These are phyloP conservation scores for Fregata magnificens DNA, from an alignment of 2,113 vertebrate genomes.

Conservation along the genomic window DNA sequence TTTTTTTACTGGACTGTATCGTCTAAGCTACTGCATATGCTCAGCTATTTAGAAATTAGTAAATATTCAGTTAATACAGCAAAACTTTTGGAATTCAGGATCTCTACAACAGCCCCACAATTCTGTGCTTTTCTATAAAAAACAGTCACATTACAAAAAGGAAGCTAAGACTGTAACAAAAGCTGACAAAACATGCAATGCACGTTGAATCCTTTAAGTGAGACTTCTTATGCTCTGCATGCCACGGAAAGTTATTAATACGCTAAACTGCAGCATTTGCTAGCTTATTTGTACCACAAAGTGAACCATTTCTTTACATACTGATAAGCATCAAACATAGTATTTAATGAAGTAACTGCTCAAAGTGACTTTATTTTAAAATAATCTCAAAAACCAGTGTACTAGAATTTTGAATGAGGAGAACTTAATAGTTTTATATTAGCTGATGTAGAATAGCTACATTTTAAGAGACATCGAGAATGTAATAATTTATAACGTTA, in stretches of 20 bases:
- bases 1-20: neutral
- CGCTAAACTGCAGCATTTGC: neutral
- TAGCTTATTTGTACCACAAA: neutral
- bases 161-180: neutral
- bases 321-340: neutral
- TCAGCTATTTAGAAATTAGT: neutral
- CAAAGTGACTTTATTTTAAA: slow-evolving; percentile 11
- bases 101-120: neutral
- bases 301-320: neutral
- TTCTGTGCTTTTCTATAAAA: neutral
- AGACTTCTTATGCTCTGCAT: neutral
- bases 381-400: neutral
- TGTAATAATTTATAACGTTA: neutral
- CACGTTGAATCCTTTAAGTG: neutral
- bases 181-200: neutral
- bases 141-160: neutral
- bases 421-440: neutral
- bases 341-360: neutral
- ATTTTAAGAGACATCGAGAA: neutral
- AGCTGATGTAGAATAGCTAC: neutral
- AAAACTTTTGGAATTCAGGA: neutral
- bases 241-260: neutral
- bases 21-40: neutral
- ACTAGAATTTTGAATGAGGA: neutral
- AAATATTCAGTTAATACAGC: neutral